These are phyloP conservation scores for Varanus salvator DNA, from an alignment of 2,113 vertebrate species.

Conservation along the genomic window DNA sequence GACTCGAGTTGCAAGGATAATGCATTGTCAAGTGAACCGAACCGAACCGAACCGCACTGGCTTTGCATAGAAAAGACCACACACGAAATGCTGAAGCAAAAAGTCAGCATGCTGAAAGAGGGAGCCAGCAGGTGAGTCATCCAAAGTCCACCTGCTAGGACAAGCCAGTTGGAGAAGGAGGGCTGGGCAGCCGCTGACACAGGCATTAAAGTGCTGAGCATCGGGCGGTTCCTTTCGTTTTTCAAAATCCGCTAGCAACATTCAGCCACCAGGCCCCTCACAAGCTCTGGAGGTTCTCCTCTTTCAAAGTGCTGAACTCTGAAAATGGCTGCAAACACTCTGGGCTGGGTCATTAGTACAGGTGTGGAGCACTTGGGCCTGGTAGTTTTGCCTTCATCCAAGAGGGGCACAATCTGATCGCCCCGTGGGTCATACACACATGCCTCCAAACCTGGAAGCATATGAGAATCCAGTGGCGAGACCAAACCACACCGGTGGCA, in stretches of 20 bases:
- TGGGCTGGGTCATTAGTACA: too few species aligned
- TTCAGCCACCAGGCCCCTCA: not conserved
- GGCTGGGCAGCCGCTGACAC: too few species aligned
- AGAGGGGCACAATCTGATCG: too few species aligned
- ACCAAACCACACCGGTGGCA: too few species aligned
- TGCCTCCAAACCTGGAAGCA: too few species aligned
- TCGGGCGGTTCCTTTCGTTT: too few species aligned
- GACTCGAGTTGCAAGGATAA: not conserved
- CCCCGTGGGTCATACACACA: too few species aligned
- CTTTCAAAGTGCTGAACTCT: not conserved
- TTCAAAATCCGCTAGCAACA: too few species aligned
- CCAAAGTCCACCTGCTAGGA: not conserved
- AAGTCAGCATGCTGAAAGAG: not conserved
- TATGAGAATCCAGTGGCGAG: too few species aligned
- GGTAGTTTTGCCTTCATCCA: not conserved
- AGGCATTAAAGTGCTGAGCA: too few species aligned
- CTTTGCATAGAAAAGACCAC: not conserved
- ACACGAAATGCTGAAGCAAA: not conserved
- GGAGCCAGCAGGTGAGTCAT: not conserved
- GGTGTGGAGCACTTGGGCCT: not conserved
- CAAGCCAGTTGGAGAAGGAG: not conserved
- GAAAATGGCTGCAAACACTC: not conserved
- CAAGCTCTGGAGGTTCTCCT: not conserved
- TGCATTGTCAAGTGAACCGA: not conserved
- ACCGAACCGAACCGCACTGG: not conserved